These are phyloP conservation scores for Nomada flava DNA, from an alignment of 2,888 invertebrate genomes.

Conservation along the genomic window DNA sequence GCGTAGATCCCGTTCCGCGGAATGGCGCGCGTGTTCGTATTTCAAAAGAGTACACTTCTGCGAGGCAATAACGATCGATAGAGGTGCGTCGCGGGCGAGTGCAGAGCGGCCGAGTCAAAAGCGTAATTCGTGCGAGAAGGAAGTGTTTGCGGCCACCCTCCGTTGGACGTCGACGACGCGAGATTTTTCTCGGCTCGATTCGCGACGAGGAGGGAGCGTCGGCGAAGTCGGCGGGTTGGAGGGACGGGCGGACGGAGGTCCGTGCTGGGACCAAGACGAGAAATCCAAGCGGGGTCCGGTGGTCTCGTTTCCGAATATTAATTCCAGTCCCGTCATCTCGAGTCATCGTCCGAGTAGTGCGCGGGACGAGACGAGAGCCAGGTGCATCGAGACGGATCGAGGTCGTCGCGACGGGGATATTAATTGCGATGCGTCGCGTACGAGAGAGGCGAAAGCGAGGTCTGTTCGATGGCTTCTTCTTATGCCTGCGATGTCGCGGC, in stretches of 20 bases:
- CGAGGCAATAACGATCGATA: conserved; percentile 2
- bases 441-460: conserved; percentile 69
- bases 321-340: conserved; percentile 69
- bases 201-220: neutral
- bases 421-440: conserved; percentile 76
- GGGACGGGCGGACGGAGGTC: neutral
- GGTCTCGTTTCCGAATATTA: conserved; percentile 71
- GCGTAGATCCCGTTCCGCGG: too few relatives aligned
- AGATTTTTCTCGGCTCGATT: neutral
- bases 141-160: neutral
- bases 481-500: conserved; percentile 40
- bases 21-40: too few relatives aligned
- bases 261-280: conserved; percentile 21
- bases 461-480: conserved; percentile 71
- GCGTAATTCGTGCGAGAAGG: too few relatives aligned
- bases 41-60: neutral
- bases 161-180: too few relatives aligned
- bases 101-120: neutral
- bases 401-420: conserved; percentile 77
- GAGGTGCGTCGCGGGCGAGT: neutral
- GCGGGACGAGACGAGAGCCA: conserved; percentile 72
- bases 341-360: conserved; percentile 62
- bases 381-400: conserved; percentile 75
- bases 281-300: conserved; percentile 44
- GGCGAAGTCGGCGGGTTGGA: neutral